phyloP scores from a whole-genome alignment of 1,140 invertebrate genomes.

The Drosophila grimshawi region DNA sequence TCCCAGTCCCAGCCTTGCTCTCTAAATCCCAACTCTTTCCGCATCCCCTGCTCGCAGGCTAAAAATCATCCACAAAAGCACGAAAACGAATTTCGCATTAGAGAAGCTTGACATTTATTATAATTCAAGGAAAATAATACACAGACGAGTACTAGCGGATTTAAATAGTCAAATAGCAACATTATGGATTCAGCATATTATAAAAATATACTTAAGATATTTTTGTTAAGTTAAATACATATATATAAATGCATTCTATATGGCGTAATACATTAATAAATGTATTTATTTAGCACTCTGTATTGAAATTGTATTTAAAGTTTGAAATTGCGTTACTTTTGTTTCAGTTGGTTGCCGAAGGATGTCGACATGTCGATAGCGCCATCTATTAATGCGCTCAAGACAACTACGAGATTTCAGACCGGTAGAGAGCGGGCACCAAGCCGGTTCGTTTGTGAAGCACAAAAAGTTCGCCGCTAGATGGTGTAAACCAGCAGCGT shows the following conservation, averaged over 20 bases:
- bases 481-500: not conserved
- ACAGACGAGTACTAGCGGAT: not conserved
- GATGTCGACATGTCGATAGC: not conserved
- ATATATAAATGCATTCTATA: no score
- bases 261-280: no score
- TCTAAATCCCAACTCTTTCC: not conserved
- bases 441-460: not conserved
- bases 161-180: no score
- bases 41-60: not conserved
- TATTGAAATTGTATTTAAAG: not conserved
- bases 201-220: no score
- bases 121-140: conserved; percentile 4
- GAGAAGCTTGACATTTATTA: conserved; percentile 51
- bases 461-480: not conserved
- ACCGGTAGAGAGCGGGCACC: not conserved
- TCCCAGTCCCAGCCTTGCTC: conserved; percentile 21
- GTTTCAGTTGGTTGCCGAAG: not conserved
- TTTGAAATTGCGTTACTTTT: conserved; percentile 16
- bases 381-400: conserved; percentile 2
- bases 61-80: conserved; percentile 39
- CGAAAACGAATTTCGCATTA: conserved; percentile 42
- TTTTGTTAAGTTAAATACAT: no score
- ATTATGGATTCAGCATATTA: no score
- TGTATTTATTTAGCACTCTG: no score
- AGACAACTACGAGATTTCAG: not conserved